These are phyloP conservation scores for Chalcosyrphus nemorum DNA, from an alignment of 2,888 invertebrate genomes.

Conservation along the genomic window DNA sequence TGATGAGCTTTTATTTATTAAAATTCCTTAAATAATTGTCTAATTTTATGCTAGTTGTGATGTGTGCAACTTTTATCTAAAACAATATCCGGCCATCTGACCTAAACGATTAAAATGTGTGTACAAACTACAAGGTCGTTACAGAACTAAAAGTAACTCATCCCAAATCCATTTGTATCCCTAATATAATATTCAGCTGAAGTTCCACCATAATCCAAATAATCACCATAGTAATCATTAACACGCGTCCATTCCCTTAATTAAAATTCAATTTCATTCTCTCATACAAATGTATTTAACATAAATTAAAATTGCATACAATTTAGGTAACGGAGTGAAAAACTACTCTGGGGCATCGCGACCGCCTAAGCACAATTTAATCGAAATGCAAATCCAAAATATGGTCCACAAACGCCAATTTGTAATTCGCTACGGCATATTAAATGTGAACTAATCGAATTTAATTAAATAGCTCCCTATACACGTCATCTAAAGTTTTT, in stretches of 20 bases:
- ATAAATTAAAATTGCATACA: conserved; percentile 37
- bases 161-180: background rate
- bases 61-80: too few species aligned
- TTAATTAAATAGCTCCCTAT: conserved; percentile 45
- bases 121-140: too few species aligned
- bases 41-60: too few species aligned
- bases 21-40: too few species aligned
- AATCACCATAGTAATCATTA: conserved; percentile 16
- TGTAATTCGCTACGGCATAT: background rate
- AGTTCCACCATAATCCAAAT: background rate
- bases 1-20: too few species aligned
- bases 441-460: conserved; percentile 43
- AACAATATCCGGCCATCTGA: too few species aligned
- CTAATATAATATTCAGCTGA: background rate
- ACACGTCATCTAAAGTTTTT: conserved; percentile 23
- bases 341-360: background rate
- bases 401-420: background rate
- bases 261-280: conserved; percentile 48
- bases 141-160: background rate
- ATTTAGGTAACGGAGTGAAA: conserved; percentile 2
- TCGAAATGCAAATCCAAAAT: background rate
- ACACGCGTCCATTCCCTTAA: conserved; percentile 12
- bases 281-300: conserved; percentile 18
- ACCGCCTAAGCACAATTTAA: background rate
- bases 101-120: too few species aligned